Base-by-base conservation (phyloP, 2,888 invertebrate species). In the Drosophila robusta region DNA sequence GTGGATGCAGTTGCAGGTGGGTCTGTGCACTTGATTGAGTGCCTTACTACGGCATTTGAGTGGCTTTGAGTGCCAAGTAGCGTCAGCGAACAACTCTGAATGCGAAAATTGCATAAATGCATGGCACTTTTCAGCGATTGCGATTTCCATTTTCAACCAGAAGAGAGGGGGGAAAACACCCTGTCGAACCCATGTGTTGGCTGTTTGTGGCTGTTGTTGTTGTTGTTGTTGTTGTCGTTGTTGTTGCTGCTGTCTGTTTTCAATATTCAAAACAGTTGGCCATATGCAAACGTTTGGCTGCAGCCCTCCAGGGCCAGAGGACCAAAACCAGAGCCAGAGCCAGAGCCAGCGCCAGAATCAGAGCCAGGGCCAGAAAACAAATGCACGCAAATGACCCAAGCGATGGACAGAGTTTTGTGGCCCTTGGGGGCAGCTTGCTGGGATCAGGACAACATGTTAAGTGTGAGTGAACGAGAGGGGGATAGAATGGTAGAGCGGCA, bases 31-130 rank as follows among this genome's bases (percentile, higher is more conserved):
- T 83, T 89, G 83, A 83, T 88, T 79, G 87, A 84, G 89, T 88
- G 84, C 80, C 89, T 70, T 89, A 78, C 78, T 80, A 57, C 64
- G 70, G 89, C 78, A 85, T 89, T 85, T 89, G 84, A 85, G 84
- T 89, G 84, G 87, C 84, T 84, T 84, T 84, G 84, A 83, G 77
- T 77, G 72, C 83, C 75, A 75, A 78, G 80, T 47, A 71, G 77
- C 67, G 66, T 69, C 86, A 83, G 70, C 78, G 74, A 75, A 61
- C 73, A 79, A 58, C 68, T 75, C 66, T 62, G 67, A 69, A 78
- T 63, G 75, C 62, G 82, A 82, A 82, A 82, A 82, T 82, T 82
- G 82, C 86, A 80, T 83, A 80, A 87, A 86, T 86, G 80, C 87
- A 83, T 86, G 76, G 83, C 86, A 83, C 80, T 83, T 83, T 86